phyloP scores from a whole-genome alignment of 1,140 invertebrate species.

The Ephestia elutella region DNA sequence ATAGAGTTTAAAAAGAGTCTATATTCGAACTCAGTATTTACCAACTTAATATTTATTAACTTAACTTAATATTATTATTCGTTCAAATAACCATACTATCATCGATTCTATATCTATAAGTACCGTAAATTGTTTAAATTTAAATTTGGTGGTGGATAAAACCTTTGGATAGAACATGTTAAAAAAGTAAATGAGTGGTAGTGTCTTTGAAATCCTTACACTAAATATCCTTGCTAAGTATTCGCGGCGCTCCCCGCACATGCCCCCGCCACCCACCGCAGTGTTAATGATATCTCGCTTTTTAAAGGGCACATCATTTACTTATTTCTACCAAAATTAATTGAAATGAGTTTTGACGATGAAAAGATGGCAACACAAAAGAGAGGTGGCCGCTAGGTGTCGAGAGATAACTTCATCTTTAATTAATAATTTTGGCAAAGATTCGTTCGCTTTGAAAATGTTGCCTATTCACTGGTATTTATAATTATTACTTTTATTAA shows the following conservation, averaged over 20 bases:
- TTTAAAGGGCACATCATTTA: constrained; percentile 71
- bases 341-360: constrained; percentile 73
- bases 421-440: constrained; percentile 69
- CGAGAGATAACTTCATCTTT: constrained; percentile 69
- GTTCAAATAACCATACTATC: no score
- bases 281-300: constrained; percentile 72
- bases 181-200: constrained; percentile 7
- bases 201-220: not conserved
- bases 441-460: constrained; percentile 59
- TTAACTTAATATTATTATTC: no score
- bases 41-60: no score
- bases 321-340: constrained; percentile 72
- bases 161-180: constrained; percentile 9
- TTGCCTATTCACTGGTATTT: constrained; percentile 43
- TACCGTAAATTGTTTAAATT: no score
- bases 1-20: no score
- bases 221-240: not conserved
- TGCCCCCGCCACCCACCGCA: constrained; percentile 22
- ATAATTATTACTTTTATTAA: constrained; percentile 58
- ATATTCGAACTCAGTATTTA: no score
- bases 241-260: not conserved
- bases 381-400: constrained; percentile 64
- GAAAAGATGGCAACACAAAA: constrained; percentile 69
- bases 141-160: no score
- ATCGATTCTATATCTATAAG: no score